Conservation (phyloP, 2,888 invertebrate genomes). For the Lasioglossum leucozonium region DNA sequence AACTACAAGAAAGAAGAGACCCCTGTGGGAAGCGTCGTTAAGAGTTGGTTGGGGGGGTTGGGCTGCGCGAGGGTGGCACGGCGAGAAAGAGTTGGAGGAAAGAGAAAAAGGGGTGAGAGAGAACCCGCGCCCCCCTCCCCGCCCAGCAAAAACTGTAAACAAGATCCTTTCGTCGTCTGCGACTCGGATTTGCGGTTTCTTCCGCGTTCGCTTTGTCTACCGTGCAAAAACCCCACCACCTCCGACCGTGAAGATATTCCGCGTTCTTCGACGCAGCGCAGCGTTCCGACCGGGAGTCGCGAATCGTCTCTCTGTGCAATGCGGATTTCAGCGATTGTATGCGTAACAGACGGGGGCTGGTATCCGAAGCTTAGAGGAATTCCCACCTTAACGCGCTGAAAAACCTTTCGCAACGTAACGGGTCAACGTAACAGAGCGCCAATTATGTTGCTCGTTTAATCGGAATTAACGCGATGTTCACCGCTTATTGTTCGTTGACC, state of each 20-base stretch:
- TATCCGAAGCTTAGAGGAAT: background rate
- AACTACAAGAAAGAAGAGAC: slow-evolving; percentile 35
- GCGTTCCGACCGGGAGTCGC: background rate
- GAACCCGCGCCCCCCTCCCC: too few species aligned
- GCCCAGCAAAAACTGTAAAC: slow-evolving; percentile 62
- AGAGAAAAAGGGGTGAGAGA: slow-evolving; percentile 27
- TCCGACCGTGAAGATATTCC: too few species aligned
- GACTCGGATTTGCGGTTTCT: slow-evolving; percentile 60
- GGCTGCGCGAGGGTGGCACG: background rate
- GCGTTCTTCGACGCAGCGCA: background rate
- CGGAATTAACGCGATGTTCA: slow-evolving; percentile 39
- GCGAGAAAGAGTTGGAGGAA: slow-evolving; percentile 24
- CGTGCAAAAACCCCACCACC: background rate
- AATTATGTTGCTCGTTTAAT: slow-evolving; percentile 45
- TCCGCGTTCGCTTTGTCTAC: slow-evolving; percentile 6
- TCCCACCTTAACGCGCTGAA: background rate
- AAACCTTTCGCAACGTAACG: slow-evolving; percentile 16
- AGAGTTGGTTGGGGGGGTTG: background rate
- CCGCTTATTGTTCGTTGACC: slow-evolving; percentile 41
- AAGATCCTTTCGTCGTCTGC: slow-evolving; percentile 58
- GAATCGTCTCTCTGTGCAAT: too few species aligned
- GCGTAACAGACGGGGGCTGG: too few species aligned
- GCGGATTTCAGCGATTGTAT: too few species aligned
- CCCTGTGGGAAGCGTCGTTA: slow-evolving; percentile 38
- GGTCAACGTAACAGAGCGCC: slow-evolving; percentile 30